Evolutionary conservation across 2,797 vertebrate species (phyloP), one percentile per base, ranked within the genome.

Genomic region (Rhabdomys pumilio): DNA sequence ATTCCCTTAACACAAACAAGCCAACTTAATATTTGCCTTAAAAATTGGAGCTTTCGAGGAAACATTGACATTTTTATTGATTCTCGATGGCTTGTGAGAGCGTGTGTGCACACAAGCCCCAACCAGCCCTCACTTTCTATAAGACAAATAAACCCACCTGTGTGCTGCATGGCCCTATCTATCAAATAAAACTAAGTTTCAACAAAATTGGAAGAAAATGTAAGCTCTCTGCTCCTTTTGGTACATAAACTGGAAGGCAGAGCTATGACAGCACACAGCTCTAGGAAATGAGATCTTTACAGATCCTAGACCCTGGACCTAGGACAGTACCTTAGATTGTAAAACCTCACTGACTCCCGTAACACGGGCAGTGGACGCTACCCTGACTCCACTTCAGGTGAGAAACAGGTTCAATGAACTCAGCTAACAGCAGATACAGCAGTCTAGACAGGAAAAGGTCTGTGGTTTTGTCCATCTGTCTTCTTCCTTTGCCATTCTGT

Each of bases 1-100:
- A 95, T 69, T 61, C 91, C 84, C 87, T 31, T 29, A 95, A 94
- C 14, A 29, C 93, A 84, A 83, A 92, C 72, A 96, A 96, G 47
- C 47, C 67, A 94, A 73, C 69, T 87, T 84, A 38, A 87, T 10
- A 26, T 89, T 17, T 94, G 86, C 95, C 93, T 84, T 84, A 22
- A 75, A 94, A 96, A 84, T 80, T 5, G 14, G 57, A 92, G 14
- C 63, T 57, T 90, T 86, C 82, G 53, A 93, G 92, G 75, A 89
- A 67, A 94, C 2, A 31, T 1, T 61, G 89, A 88, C 89, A 73
- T 80, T 57, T 90, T 91, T 55, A 67, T 53, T 20, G 89, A 89
- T 92, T 91, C 47, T 8, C 20, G 80, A 38, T 8, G 73, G 53
- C 26, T 73, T 65, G 34, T 76, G 26, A 53, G 38, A 13, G 17